Evolutionary conservation across 1,140 invertebrate species (phyloP).

Genomic region (Drosophila sp.): DNA sequence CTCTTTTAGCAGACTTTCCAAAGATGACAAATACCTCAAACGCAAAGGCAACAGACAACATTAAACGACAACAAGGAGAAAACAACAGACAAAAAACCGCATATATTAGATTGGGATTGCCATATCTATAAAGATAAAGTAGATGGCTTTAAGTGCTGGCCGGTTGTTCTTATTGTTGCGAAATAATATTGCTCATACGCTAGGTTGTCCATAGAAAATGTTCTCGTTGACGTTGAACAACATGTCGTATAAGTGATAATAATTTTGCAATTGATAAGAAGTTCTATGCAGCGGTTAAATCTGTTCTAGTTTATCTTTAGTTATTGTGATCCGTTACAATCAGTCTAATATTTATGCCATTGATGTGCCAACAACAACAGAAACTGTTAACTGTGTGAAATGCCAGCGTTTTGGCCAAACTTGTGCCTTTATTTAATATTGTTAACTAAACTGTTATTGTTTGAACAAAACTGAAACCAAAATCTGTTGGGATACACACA

Average conservation of each 20-base stretch:
- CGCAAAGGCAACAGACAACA: slow-evolving; percentile 65
- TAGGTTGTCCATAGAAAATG: too few species aligned
- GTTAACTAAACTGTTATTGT: slow-evolving; percentile 79
- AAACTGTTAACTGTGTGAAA: slow-evolving; percentile 67
- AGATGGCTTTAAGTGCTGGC: neutral
- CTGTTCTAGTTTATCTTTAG: neutral
- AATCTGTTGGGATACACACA: slow-evolving; percentile 72
- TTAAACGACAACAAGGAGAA: slow-evolving; percentile 40
- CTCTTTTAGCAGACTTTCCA: slow-evolving; percentile 73
- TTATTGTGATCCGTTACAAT: neutral
- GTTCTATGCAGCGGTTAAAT: neutral
- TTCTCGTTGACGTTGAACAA: neutral
- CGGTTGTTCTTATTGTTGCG: neutral
- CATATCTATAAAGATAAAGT: neutral
- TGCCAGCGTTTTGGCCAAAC: slow-evolving; percentile 76
- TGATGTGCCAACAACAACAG: slow-evolving; percentile 59
- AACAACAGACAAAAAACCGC: slow-evolving; percentile 25
- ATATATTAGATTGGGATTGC: slow-evolving; percentile 5
- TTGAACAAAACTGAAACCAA: slow-evolving; percentile 76
- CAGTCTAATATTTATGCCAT: slow-evolving; percentile 28
- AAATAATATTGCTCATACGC: neutral
- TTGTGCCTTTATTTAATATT: slow-evolving; percentile 79
- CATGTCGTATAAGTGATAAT: neutral
- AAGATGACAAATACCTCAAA: slow-evolving; percentile 81
- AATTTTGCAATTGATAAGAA: neutral